Evolutionary conservation across 2,888 invertebrate species (phyloP).

Genomic region (Eupithecia dodoneata): DNA sequence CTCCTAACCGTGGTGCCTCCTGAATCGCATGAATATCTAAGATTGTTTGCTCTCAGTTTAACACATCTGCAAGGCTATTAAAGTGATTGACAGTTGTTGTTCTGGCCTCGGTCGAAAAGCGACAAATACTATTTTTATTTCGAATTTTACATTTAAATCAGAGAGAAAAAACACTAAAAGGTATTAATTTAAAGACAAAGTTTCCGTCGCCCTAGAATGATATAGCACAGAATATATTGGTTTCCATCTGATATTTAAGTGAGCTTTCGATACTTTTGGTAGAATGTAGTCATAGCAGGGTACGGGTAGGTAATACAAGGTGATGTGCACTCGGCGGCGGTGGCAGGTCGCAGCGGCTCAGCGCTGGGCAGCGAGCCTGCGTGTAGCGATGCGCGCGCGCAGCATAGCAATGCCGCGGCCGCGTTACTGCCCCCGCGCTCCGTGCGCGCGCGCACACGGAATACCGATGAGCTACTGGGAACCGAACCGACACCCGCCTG

Average conservation of each 20-base stretch:
- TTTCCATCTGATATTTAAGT: neutral
- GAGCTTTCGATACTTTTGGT: neutral
- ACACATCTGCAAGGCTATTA: constrained; percentile 49
- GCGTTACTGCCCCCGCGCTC: constrained; percentile 2
- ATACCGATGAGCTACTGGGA: constrained; percentile 8
- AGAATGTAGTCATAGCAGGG: neutral
- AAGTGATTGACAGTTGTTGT: constrained; percentile 49
- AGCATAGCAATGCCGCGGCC: constrained; percentile 1
- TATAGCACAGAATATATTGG: neutral
- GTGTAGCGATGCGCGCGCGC: neutral
- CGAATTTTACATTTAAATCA: neutral
- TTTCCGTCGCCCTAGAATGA: neutral
- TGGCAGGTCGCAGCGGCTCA: no score
- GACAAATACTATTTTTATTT: constrained; percentile 14
- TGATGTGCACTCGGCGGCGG: neutral
- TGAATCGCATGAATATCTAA: constrained; percentile 69
- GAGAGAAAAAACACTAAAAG: neutral
- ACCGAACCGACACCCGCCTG: neutral
- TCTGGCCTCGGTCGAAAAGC: constrained; percentile 24
- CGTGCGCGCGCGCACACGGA: neutral
- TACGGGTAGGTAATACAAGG: neutral
- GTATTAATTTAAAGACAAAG: neutral
- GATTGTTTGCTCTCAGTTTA: constrained; percentile 52
- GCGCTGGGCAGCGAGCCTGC: neutral
- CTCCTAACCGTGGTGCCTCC: constrained; percentile 60